Evolutionary conservation across 2,797 vertebrate genomes (phyloP).

Genomic region (Lagodon rhomboides): DNA sequence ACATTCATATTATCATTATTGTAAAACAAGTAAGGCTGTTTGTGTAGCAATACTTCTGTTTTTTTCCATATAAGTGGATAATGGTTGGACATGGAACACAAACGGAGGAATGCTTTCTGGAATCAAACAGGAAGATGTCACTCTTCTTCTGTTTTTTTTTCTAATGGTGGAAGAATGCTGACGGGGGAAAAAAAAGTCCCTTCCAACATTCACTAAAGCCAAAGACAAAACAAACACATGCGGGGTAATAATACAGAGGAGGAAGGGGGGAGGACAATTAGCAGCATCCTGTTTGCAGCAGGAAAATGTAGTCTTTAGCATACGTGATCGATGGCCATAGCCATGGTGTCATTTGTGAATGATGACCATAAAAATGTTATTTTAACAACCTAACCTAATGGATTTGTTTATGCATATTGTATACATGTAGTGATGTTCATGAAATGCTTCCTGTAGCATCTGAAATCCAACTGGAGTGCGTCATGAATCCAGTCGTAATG

Average conservation of each 20-base stretch:
- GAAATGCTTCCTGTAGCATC: not conserved
- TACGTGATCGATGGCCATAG: not conserved
- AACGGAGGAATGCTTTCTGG: not conserved
- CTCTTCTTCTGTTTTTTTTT: not conserved
- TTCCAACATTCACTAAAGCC: not conserved
- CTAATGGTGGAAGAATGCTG: not conserved
- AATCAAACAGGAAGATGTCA: slow-evolving; percentile 18
- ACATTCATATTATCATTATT: not conserved
- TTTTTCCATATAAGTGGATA: too few relatives aligned
- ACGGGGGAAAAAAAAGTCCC: not conserved
- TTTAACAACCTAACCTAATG: not conserved
- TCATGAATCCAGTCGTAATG: not conserved
- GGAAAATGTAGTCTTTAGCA: not conserved
- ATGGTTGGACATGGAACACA: not conserved
- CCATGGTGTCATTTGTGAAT: not conserved
- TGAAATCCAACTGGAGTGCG: too few relatives aligned
- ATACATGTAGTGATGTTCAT: not conserved
- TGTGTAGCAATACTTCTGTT: not conserved
- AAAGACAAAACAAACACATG: slow-evolving; percentile 10
- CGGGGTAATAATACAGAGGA: not conserved
- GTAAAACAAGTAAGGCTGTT: not conserved
- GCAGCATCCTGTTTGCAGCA: slow-evolving; percentile 16
- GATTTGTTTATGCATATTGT: not conserved
- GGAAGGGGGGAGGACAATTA: not conserved
- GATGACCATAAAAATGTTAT: not conserved